Conservation (phyloP, 2,113 vertebrate genomes). For the Petroica traversi region DNA sequence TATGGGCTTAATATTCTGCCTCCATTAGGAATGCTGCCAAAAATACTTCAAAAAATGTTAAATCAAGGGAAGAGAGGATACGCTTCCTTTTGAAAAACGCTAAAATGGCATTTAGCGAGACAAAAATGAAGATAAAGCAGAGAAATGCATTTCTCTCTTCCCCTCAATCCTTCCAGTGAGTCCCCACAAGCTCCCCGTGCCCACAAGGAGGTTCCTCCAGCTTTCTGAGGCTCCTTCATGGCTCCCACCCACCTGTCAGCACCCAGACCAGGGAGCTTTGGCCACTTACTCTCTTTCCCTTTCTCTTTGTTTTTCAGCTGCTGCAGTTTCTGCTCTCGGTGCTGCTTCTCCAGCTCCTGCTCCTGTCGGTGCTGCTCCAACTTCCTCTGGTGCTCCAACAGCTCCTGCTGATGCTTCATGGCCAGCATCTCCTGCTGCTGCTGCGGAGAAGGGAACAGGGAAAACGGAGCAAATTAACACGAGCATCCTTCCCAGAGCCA, state of each 20-base stretch:
- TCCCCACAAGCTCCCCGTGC: neutral
- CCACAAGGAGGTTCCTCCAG: neutral
- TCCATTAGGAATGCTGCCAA: conserved; percentile 39
- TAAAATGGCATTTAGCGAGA: neutral
- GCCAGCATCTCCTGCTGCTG: conserved; percentile 96
- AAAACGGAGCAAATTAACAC: neutral
- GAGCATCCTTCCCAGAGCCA: neutral
- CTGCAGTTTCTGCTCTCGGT: conserved; percentile 92
- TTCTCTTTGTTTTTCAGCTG: conserved; percentile 97
- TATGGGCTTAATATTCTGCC: neutral
- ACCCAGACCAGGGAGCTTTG: neutral
- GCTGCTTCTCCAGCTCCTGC: conserved; percentile 95
- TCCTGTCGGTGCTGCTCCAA: conserved; percentile 92
- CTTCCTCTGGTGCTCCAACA: conserved; percentile 95
- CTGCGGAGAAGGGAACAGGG: conserved; percentile 59
- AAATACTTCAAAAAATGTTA: conserved; percentile 13
- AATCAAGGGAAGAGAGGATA: neutral
- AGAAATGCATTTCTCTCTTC: neutral
- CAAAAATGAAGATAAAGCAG: neutral
- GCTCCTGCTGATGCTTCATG: conserved; percentile 96
- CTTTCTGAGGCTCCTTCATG: neutral
- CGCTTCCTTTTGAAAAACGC: neutral
- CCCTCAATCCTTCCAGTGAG: neutral
- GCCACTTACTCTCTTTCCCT: conserved; percentile 92
- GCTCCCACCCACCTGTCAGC: neutral